Percentiles rank a stretch among this genome's conserved stretches.
These are phyloP conservation scores for Brachypteracias leptosomus DNA, from an alignment of 2,113 vertebrate species.

Conservation along the genomic window DNA sequence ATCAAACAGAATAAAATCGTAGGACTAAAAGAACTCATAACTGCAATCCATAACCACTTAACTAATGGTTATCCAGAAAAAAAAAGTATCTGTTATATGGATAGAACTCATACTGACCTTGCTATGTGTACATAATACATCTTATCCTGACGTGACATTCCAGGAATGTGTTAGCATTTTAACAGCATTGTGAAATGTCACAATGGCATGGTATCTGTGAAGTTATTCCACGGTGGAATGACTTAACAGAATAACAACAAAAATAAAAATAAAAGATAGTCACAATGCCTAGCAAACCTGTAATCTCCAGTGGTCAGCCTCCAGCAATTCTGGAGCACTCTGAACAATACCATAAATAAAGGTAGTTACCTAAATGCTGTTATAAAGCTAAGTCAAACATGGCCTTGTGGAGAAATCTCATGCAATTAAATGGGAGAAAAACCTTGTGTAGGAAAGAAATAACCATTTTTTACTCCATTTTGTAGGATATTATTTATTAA, in stretches of 20 bases:
- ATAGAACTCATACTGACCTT: not conserved
- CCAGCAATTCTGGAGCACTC: not conserved
- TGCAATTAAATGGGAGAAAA: not conserved
- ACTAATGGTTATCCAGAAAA: not conserved
- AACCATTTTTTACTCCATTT: not conserved
- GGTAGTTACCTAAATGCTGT: not conserved
- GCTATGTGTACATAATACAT: not conserved
- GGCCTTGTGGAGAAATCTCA: not conserved
- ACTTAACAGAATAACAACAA: not conserved
- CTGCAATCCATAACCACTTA: not conserved
- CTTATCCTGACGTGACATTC: not conserved
- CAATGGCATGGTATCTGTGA: not conserved
- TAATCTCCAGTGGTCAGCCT: not conserved
- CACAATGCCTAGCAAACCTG: not conserved
- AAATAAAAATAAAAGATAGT: not conserved
- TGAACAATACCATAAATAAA: slow-evolving; percentile 15
- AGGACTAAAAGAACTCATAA: not conserved
- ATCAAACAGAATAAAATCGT: not conserved
- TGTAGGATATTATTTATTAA: not conserved
- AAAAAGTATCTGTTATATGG: not conserved
- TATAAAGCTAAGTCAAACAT: not conserved
- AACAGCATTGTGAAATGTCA: not conserved
- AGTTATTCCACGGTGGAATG: not conserved
- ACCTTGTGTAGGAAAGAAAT: not conserved
- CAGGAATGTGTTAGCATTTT: not conserved